Evolutionary conservation across 2,797 vertebrate species (phyloP).

Genomic region (Sus cebifrons): DNA sequence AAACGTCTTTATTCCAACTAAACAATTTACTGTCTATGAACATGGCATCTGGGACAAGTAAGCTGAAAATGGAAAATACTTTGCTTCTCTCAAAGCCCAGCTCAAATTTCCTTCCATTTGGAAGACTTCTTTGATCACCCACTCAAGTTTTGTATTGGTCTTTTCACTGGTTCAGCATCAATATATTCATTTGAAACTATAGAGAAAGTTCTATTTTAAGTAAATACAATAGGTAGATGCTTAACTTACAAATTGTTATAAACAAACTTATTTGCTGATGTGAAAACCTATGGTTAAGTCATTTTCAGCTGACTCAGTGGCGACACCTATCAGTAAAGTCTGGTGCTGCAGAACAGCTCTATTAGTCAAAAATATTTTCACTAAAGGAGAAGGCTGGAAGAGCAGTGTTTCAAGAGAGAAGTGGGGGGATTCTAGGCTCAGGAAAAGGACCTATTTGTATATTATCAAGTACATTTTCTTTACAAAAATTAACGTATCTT

Average conservation of each 20-base stretch:
- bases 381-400: not conserved
- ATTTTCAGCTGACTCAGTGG: conserved; percentile 26
- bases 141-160: not conserved
- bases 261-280: not conserved
- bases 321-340: conserved; percentile 9
- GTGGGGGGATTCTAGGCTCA: not conserved
- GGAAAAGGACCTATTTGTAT: not conserved
- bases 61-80: not conserved
- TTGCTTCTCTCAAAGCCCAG: conserved; percentile 25
- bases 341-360: conserved; percentile 45
- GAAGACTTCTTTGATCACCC: not conserved
- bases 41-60: not conserved
- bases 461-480: not conserved
- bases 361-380: not conserved
- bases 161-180: conserved; percentile 29
- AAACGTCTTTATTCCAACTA: not conserved
- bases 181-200: not conserved
- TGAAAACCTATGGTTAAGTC: not conserved
- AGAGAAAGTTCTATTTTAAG: conserved; percentile 46
- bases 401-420: not conserved
- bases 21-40: not conserved
- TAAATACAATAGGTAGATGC: not conserved
- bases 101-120: not conserved
- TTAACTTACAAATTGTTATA: not conserved
- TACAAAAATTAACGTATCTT: not conserved